Evolutionary conservation across 2,797 vertebrate genomes (phyloP).

Genomic region (Cheirogaleus major): DNA sequence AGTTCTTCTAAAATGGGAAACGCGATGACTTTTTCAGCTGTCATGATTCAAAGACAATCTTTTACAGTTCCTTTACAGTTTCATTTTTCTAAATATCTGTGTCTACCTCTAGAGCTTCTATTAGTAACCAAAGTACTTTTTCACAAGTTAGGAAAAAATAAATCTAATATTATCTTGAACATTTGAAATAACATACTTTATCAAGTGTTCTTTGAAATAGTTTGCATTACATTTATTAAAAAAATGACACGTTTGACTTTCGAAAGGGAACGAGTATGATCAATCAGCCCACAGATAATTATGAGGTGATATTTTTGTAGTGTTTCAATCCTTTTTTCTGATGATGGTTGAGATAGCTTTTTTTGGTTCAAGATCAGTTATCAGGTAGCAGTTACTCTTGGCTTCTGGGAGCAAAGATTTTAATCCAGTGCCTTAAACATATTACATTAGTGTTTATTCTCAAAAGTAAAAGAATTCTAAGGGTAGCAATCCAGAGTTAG

Average conservation of each 20-base stretch:
- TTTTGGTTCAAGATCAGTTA: background rate
- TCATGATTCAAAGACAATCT: constrained; percentile 60
- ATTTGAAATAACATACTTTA: background rate
- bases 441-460: background rate
- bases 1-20: constrained; percentile 59
- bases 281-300: background rate
- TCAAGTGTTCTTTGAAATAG: background rate
- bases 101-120: background rate
- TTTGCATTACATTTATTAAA: background rate
- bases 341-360: background rate
- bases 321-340: background rate
- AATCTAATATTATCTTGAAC: background rate
- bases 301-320: background rate
- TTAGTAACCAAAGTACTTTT: constrained; percentile 30
- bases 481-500: background rate
- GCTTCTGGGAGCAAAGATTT: background rate
- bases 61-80: constrained; percentile 38
- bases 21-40: constrained; percentile 53
- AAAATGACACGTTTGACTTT: background rate
- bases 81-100: constrained; percentile 1
- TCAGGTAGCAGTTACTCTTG: background rate
- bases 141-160: background rate
- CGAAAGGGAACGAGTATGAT: background rate
- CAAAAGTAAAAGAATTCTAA: background rate
- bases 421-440: background rate